phyloP scores from a whole-genome alignment of 1,140 invertebrate species.

The Caenorhabditis inopinata region DNA sequence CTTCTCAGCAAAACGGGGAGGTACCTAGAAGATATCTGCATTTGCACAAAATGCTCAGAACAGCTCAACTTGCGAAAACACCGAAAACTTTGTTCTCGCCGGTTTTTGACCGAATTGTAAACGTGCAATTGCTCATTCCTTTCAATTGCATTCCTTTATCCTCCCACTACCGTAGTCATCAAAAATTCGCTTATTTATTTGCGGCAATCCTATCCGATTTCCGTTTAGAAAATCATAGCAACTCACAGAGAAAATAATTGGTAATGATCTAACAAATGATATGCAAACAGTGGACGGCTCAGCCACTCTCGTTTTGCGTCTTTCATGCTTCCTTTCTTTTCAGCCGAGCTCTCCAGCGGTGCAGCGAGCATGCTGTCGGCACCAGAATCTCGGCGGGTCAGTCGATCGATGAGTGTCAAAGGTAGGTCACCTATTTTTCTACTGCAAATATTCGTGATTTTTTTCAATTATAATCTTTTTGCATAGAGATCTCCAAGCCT shows the following conservation, averaged over 20 bases:
- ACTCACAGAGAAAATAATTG: not conserved
- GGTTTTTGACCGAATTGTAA: too few relatives aligned
- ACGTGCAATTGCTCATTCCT: constrained; percentile 5
- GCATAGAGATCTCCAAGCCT: too few relatives aligned
- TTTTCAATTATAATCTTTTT: too few relatives aligned
- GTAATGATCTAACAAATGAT: constrained; percentile 20
- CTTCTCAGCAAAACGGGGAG: too few relatives aligned
- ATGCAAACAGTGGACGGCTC: not conserved
- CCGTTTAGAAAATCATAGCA: not conserved
- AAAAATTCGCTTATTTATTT: not conserved
- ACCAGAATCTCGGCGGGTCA: constrained; percentile 8
- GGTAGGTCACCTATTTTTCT: not conserved
- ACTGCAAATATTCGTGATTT: not conserved
- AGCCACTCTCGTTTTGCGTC: not conserved
- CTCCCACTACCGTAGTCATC: constrained; percentile 24
- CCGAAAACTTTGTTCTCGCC: too few relatives aligned
- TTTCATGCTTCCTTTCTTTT: not conserved
- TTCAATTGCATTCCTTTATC: not conserved
- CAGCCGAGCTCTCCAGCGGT: constrained; percentile 1
- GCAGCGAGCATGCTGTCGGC: constrained; percentile 5
- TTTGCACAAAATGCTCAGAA: too few relatives aligned
- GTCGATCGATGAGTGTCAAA: constrained; percentile 15
- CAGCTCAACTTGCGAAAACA: too few relatives aligned
- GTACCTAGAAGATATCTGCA: too few relatives aligned
- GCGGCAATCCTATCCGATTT: not conserved